A percentile compares a stretch with the other conserved stretches of the same genome.
Conservation (phyloP, 1,140 invertebrate genomes). For the Marisa cornuarietis region DNA sequence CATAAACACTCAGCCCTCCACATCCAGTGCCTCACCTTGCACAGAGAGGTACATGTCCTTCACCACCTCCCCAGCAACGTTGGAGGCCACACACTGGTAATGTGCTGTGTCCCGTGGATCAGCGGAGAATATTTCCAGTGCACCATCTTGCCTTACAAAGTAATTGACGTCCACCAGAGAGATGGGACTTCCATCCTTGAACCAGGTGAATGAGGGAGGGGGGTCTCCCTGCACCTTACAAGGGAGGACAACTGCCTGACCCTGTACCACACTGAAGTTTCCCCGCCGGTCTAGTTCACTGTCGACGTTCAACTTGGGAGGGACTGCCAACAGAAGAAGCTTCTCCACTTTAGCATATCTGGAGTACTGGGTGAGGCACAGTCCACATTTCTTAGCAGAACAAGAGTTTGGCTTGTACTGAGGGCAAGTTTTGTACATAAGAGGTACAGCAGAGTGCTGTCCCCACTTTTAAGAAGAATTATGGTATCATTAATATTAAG, state of each 20-base stretch:
- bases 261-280: constrained; percentile 72
- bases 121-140: constrained; percentile 65
- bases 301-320: constrained; percentile 68
- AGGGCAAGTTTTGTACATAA: too few species aligned
- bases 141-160: constrained; percentile 61
- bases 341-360: too few species aligned
- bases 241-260: constrained; percentile 57
- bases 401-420: too few species aligned
- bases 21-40: constrained; percentile 43
- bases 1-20: too few species aligned
- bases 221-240: constrained; percentile 66
- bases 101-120: constrained; percentile 61
- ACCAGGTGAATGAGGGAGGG: constrained; percentile 59
- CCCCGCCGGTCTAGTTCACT: constrained; percentile 69
- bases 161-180: constrained; percentile 60
- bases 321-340: constrained; percentile 49
- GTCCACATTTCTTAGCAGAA: too few species aligned
- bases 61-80: constrained; percentile 64
- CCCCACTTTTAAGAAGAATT: too few species aligned
- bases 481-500: too few species aligned
- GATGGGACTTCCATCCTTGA: constrained; percentile 61
- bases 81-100: constrained; percentile 69
- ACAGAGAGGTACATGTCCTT: constrained; percentile 64
- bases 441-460: too few species aligned
- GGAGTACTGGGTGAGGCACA: too few species aligned